Evolutionary conservation across 2,797 vertebrate genomes (phyloP).

Genomic region (Coreius guichenoti): DNA sequence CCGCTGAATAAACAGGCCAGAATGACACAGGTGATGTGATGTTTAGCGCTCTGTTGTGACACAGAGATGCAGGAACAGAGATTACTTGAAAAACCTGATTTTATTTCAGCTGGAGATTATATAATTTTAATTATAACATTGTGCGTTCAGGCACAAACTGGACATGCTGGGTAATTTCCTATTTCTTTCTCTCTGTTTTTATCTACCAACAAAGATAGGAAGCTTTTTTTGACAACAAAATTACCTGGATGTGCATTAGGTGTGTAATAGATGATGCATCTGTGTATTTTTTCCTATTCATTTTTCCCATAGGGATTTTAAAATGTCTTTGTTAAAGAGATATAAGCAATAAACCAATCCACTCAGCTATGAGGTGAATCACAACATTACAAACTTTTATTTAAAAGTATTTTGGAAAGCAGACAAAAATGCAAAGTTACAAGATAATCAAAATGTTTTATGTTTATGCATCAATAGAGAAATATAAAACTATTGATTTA

Average conservation of each 20-base stretch:
- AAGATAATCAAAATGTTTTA: too few species aligned
- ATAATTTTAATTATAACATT: not conserved
- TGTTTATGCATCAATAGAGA: too few species aligned
- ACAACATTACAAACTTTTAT: not conserved
- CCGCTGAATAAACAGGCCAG: conserved; percentile 61
- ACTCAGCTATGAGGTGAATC: not conserved
- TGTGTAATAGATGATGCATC: not conserved
- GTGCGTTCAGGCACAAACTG: not conserved
- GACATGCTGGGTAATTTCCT: not conserved
- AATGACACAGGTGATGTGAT: conserved; percentile 61
- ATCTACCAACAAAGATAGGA: not conserved
- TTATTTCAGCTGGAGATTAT: not conserved
- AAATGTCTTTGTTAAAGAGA: not conserved
- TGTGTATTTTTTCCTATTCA: not conserved
- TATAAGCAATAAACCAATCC: not conserved
- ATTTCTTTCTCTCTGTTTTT: conserved; percentile 8
- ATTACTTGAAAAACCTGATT: not conserved
- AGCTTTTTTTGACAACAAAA: not conserved
- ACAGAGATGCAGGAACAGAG: conserved; percentile 60
- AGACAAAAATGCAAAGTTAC: not conserved
- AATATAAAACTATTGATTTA: not conserved
- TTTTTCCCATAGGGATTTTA: not conserved
- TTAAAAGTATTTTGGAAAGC: not conserved
- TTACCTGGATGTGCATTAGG: conserved; percentile 13
- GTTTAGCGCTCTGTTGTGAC: conserved; percentile 62